These are phyloP conservation scores for Planiliza haematocheilus DNA, from an alignment of 2,113 vertebrate species.

Conservation along the genomic window DNA sequence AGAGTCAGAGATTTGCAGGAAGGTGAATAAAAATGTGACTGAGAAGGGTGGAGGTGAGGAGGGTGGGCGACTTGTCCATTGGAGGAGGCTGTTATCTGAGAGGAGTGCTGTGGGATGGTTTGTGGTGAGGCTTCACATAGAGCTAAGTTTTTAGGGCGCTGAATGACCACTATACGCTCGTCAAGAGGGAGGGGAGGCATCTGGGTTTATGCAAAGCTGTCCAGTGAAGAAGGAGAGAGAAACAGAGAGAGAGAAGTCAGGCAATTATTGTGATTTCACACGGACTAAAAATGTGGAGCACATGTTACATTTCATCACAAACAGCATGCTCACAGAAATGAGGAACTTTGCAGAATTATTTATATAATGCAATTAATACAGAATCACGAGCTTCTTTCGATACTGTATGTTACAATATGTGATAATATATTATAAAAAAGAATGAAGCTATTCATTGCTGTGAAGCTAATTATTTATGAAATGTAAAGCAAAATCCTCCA, in stretches of 20 bases:
- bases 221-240: constrained; percentile 51
- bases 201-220: constrained; percentile 83
- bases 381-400: not conserved
- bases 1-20: constrained; percentile 75
- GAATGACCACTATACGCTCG: constrained; percentile 88
- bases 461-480: constrained; percentile 30
- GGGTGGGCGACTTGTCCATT: constrained; percentile 67
- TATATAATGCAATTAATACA: not conserved
- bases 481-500: constrained; percentile 55
- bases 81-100: constrained; percentile 68
- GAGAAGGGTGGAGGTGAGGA: constrained; percentile 67
- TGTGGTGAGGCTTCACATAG: constrained; percentile 81
- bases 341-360: constrained; percentile 11
- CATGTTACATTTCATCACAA: constrained; percentile 61
- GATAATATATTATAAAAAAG: not conserved
- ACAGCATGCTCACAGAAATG: constrained; percentile 1
- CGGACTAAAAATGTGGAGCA: constrained; percentile 31
- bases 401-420: not conserved
- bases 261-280: not conserved
- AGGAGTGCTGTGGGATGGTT: constrained; percentile 73
- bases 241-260: constrained; percentile 44
- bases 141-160: constrained; percentile 83
- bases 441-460: no score
- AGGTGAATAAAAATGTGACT: constrained; percentile 71
- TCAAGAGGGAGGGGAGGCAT: constrained; percentile 91